These are phyloP conservation scores for Crenuchus spilurus DNA, from an alignment of 2,797 vertebrate genomes.

Conservation along the genomic window DNA sequence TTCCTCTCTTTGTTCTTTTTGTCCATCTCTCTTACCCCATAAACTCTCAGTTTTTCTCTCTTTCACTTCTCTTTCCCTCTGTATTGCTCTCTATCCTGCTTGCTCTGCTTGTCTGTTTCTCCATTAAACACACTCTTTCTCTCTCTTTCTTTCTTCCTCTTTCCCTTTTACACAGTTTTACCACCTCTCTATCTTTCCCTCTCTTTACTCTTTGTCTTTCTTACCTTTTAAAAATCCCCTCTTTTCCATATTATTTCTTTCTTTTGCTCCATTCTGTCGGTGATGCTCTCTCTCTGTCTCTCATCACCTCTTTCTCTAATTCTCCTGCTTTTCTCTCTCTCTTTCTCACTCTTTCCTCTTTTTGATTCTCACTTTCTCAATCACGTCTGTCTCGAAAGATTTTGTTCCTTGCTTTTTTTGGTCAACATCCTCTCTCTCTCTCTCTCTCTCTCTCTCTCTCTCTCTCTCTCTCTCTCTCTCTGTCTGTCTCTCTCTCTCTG, in stretches of 20 bases:
- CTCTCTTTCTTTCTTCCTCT: too few species aligned
- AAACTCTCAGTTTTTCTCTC: too few species aligned
- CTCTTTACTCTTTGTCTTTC: neutral
- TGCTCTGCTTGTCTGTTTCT: too few species aligned
- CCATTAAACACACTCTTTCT: too few species aligned
- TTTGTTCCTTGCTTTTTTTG: neutral
- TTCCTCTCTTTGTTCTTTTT: too few species aligned
- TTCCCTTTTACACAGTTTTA: too few species aligned
- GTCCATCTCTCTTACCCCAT: too few species aligned
- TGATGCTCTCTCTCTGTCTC: neutral
- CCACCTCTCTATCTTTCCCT: neutral
- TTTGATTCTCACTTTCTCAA: neutral
- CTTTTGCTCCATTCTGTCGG: constrained; percentile 59
- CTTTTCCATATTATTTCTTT: neutral
- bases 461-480: neutral
- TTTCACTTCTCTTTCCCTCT: too few species aligned
- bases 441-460: neutral
- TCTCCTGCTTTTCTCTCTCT: constrained; percentile 9
- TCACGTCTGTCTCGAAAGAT: neutral
- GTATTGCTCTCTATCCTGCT: too few species aligned
- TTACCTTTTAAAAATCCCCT: neutral
- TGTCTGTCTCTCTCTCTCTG: neutral
- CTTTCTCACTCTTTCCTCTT: neutral
- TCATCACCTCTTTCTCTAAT: constrained; percentile 35
- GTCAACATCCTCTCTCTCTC: neutral